Base-by-base conservation (phyloP, 2,888 invertebrate genomes). In the Coleophora flavipennella region DNA sequence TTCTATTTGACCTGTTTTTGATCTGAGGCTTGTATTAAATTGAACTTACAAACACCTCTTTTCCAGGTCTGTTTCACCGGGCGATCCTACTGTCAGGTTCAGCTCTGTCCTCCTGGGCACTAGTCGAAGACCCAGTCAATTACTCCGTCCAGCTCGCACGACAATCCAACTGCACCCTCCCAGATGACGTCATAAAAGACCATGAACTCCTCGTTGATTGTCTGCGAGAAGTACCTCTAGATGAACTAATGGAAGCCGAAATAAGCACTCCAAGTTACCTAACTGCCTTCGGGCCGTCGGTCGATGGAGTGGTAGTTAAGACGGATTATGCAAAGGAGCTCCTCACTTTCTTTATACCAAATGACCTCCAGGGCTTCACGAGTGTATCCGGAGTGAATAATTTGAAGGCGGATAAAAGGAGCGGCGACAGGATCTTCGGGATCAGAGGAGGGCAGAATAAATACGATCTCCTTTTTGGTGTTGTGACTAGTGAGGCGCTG, bases 261-360 rank as follows among this genome's bases (percentile, higher is more conserved):
- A 91, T 93, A 37, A 88, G 87, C 46, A 90, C 93, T 4, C 94
- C 94, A 1, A 92, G 92, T 39, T 94, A 93, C 65, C 77, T 95
- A 36, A 93, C 92, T 47, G 91, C 94, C 0, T 97, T 97, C 59
- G 97, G 97, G 0, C 97, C 97, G 1, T 95, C 95, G 57, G 94
- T 96, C 33, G 97, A 97, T 65, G 96, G 95, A 38, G 96, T 97
- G 40, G 96, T 97, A 43, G 95, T 97, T 51, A 92, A 93, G 77
- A 90, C 93, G 27, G 94, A 94, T 68, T 93, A 93, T 62, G 93
- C 93, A 37, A 93, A 93, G 67, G 92, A 92, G 61, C 78, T 92
- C 8, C 83, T 92, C 12, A 91, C 92, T 7, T 92, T 89, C 61
- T 89, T 92, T 63, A 88, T 88, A 50, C 89, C 90, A 0, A 89